Evolutionary conservation across 2,797 vertebrate genomes (phyloP).

Genomic region (Tenualosa ilisha): DNA sequence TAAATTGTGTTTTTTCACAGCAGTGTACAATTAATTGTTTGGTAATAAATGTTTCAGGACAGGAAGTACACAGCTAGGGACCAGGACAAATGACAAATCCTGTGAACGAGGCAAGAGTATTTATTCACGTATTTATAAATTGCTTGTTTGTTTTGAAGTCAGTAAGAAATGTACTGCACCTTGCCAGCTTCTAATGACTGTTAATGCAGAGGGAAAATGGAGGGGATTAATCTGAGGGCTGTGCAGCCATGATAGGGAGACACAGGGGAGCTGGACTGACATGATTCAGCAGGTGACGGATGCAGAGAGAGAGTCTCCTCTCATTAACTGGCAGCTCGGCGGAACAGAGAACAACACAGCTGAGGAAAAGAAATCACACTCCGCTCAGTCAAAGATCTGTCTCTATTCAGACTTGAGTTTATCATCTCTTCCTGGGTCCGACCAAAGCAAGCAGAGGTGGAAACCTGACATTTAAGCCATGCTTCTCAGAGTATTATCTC

Average conservation of each 20-base stretch:
- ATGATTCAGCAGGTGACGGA: constrained; percentile 21
- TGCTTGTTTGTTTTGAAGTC: background rate
- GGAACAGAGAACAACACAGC: background rate
- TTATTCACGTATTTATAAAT: background rate
- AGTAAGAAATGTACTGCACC: background rate
- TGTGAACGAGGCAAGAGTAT: background rate
- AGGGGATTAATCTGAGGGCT: background rate
- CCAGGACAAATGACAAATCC: background rate
- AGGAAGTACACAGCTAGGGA: background rate
- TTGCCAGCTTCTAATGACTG: constrained; percentile 8
- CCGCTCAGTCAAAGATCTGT: background rate
- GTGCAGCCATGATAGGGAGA: background rate
- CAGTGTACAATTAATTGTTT: background rate
- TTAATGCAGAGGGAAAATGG: background rate
- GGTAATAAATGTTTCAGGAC: background rate
- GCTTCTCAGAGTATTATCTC: too few species aligned
- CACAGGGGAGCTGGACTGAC: constrained; percentile 1
- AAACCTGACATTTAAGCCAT: background rate
- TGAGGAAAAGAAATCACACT: background rate
- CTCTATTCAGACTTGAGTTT: background rate
- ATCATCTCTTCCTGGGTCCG: background rate
- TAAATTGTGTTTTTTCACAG: background rate
- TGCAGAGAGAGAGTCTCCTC: constrained; percentile 4
- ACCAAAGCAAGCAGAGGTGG: background rate
- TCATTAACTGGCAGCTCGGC: background rate